phyloP scores from a whole-genome alignment of 2,888 invertebrate species.

The Paralinhomoeus sp. region DNA sequence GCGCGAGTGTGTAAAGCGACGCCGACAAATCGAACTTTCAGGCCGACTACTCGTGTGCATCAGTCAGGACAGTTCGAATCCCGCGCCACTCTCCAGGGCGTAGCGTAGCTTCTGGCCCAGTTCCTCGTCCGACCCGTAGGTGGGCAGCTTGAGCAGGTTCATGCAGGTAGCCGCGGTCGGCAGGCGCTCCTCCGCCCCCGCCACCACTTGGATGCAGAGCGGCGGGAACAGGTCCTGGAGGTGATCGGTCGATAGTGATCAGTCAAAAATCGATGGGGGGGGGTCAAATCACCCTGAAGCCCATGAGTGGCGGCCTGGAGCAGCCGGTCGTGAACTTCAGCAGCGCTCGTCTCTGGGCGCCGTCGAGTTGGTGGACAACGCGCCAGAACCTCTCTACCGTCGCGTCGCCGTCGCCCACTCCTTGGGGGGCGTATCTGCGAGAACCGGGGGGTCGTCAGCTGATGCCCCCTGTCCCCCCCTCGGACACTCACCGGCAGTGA shows the following conservation, averaged over 20 bases:
- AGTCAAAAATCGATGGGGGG: neutral
- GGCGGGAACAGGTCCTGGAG: conserved; percentile 70
- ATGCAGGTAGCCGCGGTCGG: conserved; percentile 94
- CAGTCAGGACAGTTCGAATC: conserved; percentile 62
- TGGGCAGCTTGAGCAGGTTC: conserved; percentile 84
- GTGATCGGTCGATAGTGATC: neutral
- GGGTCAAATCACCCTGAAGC: conserved; percentile 52
- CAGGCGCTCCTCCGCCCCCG: conserved; percentile 41
- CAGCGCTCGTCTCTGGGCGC: conserved; percentile 46
- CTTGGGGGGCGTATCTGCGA: too few relatives aligned
- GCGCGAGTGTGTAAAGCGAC: too few relatives aligned
- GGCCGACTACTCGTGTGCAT: too few relatives aligned
- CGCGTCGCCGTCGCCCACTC: conserved; percentile 41
- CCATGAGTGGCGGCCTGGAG: conserved; percentile 77
- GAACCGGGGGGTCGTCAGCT: too few relatives aligned
- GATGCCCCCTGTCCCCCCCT: too few relatives aligned
- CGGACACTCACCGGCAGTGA: too few relatives aligned
- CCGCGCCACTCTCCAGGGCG: conserved; percentile 79
- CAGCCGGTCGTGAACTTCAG: conserved; percentile 95
- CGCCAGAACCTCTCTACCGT: conserved; percentile 73
- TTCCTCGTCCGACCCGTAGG: conserved; percentile 48
- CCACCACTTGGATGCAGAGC: conserved; percentile 57
- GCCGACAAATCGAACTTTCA: too few relatives aligned
- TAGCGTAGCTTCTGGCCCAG: conserved; percentile 62
- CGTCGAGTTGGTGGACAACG: conserved; percentile 52